Conservation (phyloP, 2,797 vertebrate genomes). For the Nyctalus aviator region DNA sequence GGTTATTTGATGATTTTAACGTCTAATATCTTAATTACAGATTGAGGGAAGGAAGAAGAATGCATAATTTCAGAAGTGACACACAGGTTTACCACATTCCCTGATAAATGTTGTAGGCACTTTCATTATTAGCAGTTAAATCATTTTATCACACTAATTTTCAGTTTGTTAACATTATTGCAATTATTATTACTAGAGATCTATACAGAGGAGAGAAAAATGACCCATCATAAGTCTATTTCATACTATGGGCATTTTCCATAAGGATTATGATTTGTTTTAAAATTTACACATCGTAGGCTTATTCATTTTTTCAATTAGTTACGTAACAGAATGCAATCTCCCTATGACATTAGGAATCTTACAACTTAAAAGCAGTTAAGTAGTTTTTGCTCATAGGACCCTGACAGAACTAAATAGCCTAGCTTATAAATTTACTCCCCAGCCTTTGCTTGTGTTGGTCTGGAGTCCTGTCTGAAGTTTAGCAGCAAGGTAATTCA, state of each 20-base stretch:
- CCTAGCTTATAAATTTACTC: background rate
- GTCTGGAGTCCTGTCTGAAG: background rate
- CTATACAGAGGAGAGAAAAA: background rate
- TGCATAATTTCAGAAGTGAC: background rate
- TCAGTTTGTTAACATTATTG: background rate
- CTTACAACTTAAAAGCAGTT: slow-evolving; percentile 18
- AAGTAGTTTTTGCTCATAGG: background rate
- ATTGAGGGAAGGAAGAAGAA: background rate
- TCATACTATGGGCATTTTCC: background rate
- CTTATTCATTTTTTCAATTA: slow-evolving; percentile 41
- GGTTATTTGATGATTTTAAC: slow-evolving; percentile 23
- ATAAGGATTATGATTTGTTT: slow-evolving; percentile 24
- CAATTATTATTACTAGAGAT: background rate
- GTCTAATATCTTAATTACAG: background rate
- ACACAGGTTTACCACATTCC: background rate
- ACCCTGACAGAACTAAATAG: background rate
- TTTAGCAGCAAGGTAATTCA: background rate
- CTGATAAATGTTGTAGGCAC: background rate
- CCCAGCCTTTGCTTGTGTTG: background rate
- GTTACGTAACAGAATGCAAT: background rate
- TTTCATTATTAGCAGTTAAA: background rate
- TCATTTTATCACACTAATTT: background rate
- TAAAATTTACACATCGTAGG: background rate
- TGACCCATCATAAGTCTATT: background rate
- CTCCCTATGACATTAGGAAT: background rate